Base-by-base conservation (phyloP, 2,113 vertebrate genomes). In the Nothocercus julius region DNA sequence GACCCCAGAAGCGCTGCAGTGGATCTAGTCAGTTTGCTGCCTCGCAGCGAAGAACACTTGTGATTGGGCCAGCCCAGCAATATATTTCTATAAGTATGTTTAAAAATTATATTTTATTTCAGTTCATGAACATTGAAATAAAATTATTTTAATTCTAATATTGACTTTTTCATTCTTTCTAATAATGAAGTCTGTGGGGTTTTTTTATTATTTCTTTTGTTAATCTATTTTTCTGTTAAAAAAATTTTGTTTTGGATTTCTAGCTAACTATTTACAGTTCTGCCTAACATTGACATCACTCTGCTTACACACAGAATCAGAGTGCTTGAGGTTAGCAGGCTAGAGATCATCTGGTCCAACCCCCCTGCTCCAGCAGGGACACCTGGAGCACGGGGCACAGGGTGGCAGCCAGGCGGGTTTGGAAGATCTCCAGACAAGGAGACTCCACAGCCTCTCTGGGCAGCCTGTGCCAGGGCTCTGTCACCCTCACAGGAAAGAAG, bases 121-220 rank as follows among this genome's bases (percentile, higher is more conserved):
- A 89, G 74, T 89, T 97, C 75, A 85, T 87, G 92, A 96, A 93
- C 85, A 90, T 77, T 85, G 82, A 96, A 97, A 95, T 97, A 96
- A 96, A 97, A 86, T 93, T 92, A 96, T 96, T 92, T 95, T 84
- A 93, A 96, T 95, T 89, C 89, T 91, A 96, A 59, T 42, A 25
- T 25, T 62, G 49, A 64, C 59, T 95, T 36, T 42, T 82, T 36
- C 61, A 47, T 94, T 34, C 40, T 96, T 92, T 87, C 32, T 54
- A 4, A 58, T 30, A 81, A 87, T 18, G 7, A 67, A 18, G 4
- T 67, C 24, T 38, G 14, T 77, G 64, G 53, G 67, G 3, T 51
- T 38, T n/a, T 84, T 82, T 40, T n/a, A 36, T 7, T 36, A 36
- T 36, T 54, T 11, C 63, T 32, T 70, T 70, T 40, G 49, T 22